Evolutionary conservation across 2,113 vertebrate genomes (phyloP).

Genomic region (Gambusia holbrooki): DNA sequence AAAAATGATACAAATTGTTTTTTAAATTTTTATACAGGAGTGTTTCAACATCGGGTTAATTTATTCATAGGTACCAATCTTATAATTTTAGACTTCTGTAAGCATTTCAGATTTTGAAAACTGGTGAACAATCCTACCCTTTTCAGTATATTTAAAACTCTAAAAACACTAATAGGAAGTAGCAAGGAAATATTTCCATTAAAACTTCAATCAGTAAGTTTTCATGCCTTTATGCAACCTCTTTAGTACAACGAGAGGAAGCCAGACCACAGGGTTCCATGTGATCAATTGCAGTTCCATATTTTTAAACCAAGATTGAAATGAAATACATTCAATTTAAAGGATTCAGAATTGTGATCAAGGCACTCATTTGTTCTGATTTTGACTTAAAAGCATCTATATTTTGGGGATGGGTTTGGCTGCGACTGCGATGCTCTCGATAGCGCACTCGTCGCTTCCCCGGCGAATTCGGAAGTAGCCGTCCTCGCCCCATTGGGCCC

Average conservation of each 20-base stretch:
- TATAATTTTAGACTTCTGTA: neutral
- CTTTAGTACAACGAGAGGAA: neutral
- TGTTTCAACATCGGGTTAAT: neutral
- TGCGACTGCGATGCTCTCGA: slow-evolving; percentile 92
- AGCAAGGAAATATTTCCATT: neutral
- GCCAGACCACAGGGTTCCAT: neutral
- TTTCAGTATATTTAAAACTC: neutral
- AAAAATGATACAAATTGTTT: neutral
- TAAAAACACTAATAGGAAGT: neutral
- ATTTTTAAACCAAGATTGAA: neutral
- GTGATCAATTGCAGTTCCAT: neutral
- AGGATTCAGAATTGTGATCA: neutral
- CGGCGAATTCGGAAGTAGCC: slow-evolving; percentile 95
- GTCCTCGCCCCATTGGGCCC: slow-evolving; percentile 86
- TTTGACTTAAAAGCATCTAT: slow-evolving; percentile 58
- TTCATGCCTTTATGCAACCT: neutral
- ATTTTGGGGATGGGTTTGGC: slow-evolving; percentile 86
- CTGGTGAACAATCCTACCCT: neutral
- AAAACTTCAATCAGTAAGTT: neutral
- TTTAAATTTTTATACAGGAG: too few relatives aligned
- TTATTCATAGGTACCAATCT: neutral
- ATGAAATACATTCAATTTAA: too few relatives aligned
- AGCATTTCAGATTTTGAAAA: neutral
- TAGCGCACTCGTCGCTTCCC: slow-evolving; percentile 89
- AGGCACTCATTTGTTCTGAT: neutral